phyloP scores from a whole-genome alignment of 2,113 vertebrate species.

The Poecilia latipinna region DNA sequence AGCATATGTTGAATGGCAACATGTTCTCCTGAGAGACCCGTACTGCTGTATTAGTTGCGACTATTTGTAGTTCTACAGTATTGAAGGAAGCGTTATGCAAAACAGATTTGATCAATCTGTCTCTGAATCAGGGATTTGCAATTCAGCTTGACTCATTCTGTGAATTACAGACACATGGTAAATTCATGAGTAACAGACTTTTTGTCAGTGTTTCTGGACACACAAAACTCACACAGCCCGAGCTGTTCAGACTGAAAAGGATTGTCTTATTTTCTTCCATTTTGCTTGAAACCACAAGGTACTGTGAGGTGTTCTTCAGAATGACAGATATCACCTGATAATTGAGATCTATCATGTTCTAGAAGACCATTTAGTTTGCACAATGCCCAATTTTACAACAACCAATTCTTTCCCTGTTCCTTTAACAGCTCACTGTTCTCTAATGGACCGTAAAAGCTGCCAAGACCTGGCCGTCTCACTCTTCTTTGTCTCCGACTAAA shows the following conservation, averaged over 20 bases:
- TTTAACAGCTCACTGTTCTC: slow-evolving; percentile 45
- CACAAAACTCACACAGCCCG: not conserved
- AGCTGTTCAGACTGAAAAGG: not conserved
- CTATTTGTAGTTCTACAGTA: slow-evolving; percentile 21
- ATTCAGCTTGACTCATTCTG: slow-evolving; percentile 51
- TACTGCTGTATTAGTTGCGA: slow-evolving; percentile 9
- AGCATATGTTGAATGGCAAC: not conserved
- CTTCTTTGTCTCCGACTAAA: slow-evolving; percentile 25
- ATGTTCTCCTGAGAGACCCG: not conserved
- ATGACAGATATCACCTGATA: not conserved
- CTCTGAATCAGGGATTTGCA: slow-evolving; percentile 39
- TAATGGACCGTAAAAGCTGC: slow-evolving; percentile 64
- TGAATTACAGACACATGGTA: slow-evolving; percentile 58
- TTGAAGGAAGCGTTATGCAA: slow-evolving; percentile 12
- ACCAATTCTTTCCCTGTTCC: slow-evolving; percentile 28
- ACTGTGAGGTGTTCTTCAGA: not conserved
- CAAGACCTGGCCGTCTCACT: slow-evolving; percentile 15
- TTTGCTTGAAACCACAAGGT: not conserved
- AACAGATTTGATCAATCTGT: slow-evolving; percentile 51
- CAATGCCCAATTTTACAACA: slow-evolving; percentile 9
- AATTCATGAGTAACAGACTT: slow-evolving; percentile 12
- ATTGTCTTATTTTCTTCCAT: not conserved
- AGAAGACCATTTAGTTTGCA: slow-evolving; percentile 27
- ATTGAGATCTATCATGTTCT: not conserved
- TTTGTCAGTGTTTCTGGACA: slow-evolving; percentile 6